These are phyloP conservation scores for Cydia strobilella DNA, from an alignment of 1,140 invertebrate genomes.

Conservation along the genomic window DNA sequence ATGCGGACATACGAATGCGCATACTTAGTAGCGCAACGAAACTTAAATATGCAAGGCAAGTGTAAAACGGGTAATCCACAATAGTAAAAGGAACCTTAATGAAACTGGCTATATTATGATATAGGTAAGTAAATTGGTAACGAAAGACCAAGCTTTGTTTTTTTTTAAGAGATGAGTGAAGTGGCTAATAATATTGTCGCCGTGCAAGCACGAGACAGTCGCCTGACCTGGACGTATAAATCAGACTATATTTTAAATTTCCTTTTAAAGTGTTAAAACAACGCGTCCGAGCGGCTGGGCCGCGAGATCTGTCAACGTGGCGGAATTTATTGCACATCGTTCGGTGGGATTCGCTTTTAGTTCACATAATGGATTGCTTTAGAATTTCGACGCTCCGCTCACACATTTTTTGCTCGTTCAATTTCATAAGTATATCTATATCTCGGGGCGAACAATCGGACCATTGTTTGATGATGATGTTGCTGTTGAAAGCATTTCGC, in stretches of 20 bases:
- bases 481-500: not conserved
- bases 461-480: conserved; percentile 20
- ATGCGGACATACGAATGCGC: too few species aligned
- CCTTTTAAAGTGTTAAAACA: conserved; percentile 31
- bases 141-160: too few species aligned
- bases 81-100: too few species aligned
- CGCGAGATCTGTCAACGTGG: conserved; percentile 27
- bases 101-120: too few species aligned
- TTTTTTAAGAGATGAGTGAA: too few species aligned
- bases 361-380: conserved; percentile 31
- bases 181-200: too few species aligned
- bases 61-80: too few species aligned
- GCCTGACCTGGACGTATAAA: not conserved
- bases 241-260: conserved; percentile 24
- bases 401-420: conserved; percentile 27
- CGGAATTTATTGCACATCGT: conserved; percentile 30
- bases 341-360: conserved; percentile 29
- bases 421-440: conserved; percentile 20
- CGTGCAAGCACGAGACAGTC: too few species aligned
- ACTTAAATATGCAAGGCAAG: too few species aligned
- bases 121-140: too few species aligned
- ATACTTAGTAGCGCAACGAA: too few species aligned
- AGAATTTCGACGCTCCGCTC: conserved; percentile 28
- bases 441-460: conserved; percentile 4
- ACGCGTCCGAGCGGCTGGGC: conserved; percentile 17